Conservation (phyloP, 2,888 invertebrate genomes). For the Neoaliturus tenellus region DNA sequence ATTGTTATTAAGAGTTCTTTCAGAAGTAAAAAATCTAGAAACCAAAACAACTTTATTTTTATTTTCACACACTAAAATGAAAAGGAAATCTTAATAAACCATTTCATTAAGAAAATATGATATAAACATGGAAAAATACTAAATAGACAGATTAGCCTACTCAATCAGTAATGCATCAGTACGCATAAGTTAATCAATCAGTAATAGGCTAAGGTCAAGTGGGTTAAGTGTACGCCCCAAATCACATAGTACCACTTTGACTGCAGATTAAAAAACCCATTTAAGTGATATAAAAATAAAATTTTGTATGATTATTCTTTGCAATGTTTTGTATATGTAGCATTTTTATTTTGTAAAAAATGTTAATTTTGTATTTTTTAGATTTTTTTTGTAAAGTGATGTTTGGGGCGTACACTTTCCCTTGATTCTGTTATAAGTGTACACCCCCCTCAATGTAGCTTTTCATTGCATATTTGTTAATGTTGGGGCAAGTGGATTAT, state of each 20-base stretch:
- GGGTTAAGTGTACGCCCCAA: constrained; percentile 37
- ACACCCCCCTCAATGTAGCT: background rate
- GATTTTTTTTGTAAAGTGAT: constrained; percentile 7
- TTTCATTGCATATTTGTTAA: constrained; percentile 19
- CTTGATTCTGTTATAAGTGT: background rate
- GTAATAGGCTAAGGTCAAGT: constrained; percentile 37
- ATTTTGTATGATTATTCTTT: constrained; percentile 7
- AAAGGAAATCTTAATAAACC: no score
- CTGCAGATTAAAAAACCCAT: background rate
- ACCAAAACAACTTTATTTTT: no score
- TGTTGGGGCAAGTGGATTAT: constrained; percentile 14
- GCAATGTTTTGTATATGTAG: constrained; percentile 28
- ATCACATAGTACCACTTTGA: constrained; percentile 42
- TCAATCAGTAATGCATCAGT: no score
- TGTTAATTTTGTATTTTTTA: background rate
- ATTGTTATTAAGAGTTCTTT: no score
- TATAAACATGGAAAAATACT: no score
- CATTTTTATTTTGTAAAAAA: background rate
- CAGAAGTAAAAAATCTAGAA: no score
- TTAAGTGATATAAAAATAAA: constrained; percentile 4
- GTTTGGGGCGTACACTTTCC: constrained; percentile 24
- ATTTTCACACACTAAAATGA: no score
- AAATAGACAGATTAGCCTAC: no score
- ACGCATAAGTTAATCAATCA: no score
- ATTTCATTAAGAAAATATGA: no score